phyloP scores from a whole-genome alignment of 2,797 vertebrate species.

The Ibycter americanus region DNA sequence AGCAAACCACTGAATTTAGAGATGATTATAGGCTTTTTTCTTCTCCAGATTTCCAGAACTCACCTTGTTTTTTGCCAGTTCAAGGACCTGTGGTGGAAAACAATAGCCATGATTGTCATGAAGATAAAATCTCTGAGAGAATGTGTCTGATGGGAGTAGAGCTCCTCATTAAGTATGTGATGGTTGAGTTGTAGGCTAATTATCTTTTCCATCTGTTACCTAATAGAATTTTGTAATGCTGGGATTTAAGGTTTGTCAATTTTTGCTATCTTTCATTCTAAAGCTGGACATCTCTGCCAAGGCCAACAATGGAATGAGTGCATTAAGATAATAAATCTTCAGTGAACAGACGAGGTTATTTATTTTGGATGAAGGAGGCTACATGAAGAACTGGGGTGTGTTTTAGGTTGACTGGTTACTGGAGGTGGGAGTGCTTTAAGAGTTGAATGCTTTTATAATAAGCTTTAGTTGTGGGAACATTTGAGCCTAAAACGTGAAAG shows the following conservation, averaged over 20 bases:
- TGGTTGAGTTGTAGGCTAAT: slow-evolving; percentile 34
- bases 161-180: slow-evolving; percentile 21
- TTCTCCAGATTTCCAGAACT: background rate
- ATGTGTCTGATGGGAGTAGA: background rate
- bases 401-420: slow-evolving; percentile 1
- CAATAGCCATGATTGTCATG: background rate
- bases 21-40: background rate
- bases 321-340: slow-evolving; percentile 42
- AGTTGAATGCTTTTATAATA: background rate
- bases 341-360: background rate
- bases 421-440: slow-evolving; percentile 1
- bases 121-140: background rate
- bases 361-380: slow-evolving; percentile 31
- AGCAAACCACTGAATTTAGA: background rate
- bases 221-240: background rate
- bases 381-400: background rate
- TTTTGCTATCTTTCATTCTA: background rate
- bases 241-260: slow-evolving; percentile 33
- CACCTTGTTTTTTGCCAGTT: background rate
- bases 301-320: slow-evolving; percentile 16
- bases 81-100: background rate
- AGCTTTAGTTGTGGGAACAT: slow-evolving; percentile 48
- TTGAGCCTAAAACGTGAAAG: slow-evolving; percentile 35
- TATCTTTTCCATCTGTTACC: slow-evolving; percentile 34
- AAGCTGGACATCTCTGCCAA: slow-evolving; percentile 8